A percentile compares a stretch with the other conserved stretches of the same genome.
These are phyloP conservation scores for Miniopterus natalensis DNA, from an alignment of 2,113 vertebrate genomes.

Conservation along the genomic window DNA sequence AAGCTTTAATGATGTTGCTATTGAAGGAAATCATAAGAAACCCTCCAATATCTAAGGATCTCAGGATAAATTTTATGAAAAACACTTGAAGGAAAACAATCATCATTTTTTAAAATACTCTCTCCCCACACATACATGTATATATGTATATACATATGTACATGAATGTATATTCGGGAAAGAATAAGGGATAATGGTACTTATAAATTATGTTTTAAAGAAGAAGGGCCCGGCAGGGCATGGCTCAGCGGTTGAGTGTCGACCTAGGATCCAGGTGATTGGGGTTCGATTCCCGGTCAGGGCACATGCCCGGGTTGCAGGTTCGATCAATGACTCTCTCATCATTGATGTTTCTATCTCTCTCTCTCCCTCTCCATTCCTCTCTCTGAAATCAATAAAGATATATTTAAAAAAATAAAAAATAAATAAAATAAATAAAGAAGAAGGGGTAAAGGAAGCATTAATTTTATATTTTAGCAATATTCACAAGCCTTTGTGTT, in stretches of 20 bases:
- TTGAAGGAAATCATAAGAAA: constrained; percentile 11
- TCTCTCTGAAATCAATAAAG: too few relatives aligned
- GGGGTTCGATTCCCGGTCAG: too few relatives aligned
- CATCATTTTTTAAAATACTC: background rate
- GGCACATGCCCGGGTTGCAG: too few relatives aligned
- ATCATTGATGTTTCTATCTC: too few relatives aligned
- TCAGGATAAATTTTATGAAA: constrained; percentile 14
- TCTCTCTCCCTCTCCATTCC: too few relatives aligned
- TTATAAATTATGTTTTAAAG: background rate
- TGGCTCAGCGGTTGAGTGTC: too few relatives aligned
- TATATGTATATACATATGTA: background rate
- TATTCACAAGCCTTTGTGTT: background rate
- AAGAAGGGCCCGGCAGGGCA: background rate
- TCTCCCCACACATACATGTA: too few relatives aligned
- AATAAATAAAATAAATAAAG: background rate
- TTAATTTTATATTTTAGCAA: background rate
- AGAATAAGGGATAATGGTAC: background rate
- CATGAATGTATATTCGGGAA: background rate
- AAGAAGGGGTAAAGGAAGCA: background rate
- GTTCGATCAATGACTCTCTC: too few relatives aligned
- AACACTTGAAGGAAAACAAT: background rate
- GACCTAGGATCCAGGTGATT: too few relatives aligned
- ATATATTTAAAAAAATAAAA: too few relatives aligned
- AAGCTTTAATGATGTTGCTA: background rate
- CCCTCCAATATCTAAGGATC: background rate